Base-by-base conservation (phyloP, 2,113 vertebrate genomes). In the Seriola rivoliana region DNA sequence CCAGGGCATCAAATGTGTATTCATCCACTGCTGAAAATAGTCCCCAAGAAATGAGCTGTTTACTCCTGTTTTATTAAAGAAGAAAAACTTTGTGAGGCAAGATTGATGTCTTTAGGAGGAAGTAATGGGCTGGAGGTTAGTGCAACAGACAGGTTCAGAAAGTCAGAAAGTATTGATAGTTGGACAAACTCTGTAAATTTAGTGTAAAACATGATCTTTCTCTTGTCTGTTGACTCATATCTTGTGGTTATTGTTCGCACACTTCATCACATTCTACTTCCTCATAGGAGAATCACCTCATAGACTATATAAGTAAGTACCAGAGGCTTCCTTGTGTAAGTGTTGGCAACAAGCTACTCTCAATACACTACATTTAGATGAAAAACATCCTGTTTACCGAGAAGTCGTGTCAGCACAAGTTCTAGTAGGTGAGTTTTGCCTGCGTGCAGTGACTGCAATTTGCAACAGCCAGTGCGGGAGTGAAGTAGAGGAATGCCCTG, bases 301-400 rank as follows among this genome's bases (percentile, higher is more conserved):
- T 13, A 7, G 4, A 48, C 29, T 57, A 13, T n/a, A 32, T 3
- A 34, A 8, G 6, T 29, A 8, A n/a, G 4, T 23, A 62, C 48
- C 50, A 65, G 50, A 59, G 3, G 46, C 29, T 23, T 36, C 25
- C 8, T 72, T 73, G n/a, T 32, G n/a, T 19, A 55, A 72, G 10
- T 52, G 2, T 4, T 4, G 0, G 23, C 63, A 73, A 63, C n/a
- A 63, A 21, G 21, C 8, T 48, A 3, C 38, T 14, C 19, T 21
- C 25, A 8, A 70, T 17, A 16, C 34, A 46, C 40, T 3, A 19
- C 21, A 29, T 38, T 21, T 8, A 5, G 12, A 62, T 50, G 12
- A 34, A 79, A 79, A 75, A 66, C 69, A 84, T 71, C 67, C 70
- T 83, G 82, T 84, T 87, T 73, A 74, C 73, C 36, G n/a, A 73